Base-by-base conservation (phyloP, 2,888 invertebrate genomes). In the Ophonus ardosiacus region DNA sequence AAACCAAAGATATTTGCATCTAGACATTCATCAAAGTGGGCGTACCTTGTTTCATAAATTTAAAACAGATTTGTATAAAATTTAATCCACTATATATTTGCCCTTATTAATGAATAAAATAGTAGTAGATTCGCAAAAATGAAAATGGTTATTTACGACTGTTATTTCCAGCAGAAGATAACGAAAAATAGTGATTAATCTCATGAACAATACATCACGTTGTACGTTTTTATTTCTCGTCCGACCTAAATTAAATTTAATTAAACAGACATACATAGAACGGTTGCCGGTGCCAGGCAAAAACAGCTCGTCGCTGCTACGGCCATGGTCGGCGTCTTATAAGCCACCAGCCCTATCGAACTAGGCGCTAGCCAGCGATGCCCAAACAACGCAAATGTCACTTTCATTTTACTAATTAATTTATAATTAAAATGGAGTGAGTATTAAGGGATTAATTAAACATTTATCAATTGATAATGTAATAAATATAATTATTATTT, bases 171-270 rank as follows among this genome's bases (percentile, higher is more conserved):
- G 63, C 84, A 63, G 59, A 83, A 65, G 43, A 63, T 43, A 63
- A 65, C 40, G 84, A 84, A 78, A 84, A 78, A 78, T 84, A 51
- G 84, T 84, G 84, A 84, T 84, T 78, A 84, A 84, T 84, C 21
- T 65, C 84, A 57, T 15, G 76, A 63, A 78, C 78, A 84, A 84
- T 84, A 84, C 78, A 84, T 84, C 84, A 84, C 84, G 51, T 8
- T 31, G 84, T 78, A 78, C 78, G 84, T 84, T 84, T 84, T 84
- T 84, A 84, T 84, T 83, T 78, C 76, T 17, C 61, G 17, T 78
- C 18, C 84, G 84, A 84, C 84, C 84, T 84, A 84, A 84, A 84
- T 84, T 84, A 63, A 84, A 84, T 84, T 84, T 84, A 84, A 84
- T 84, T 84, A 84, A 84, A 84, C 84, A 84, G 63, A 83, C 83